Evolutionary conservation across 2,797 vertebrate genomes (phyloP), one percentile per base, ranked within the genome.

Genomic region (Coccyzus lansbergi): DNA sequence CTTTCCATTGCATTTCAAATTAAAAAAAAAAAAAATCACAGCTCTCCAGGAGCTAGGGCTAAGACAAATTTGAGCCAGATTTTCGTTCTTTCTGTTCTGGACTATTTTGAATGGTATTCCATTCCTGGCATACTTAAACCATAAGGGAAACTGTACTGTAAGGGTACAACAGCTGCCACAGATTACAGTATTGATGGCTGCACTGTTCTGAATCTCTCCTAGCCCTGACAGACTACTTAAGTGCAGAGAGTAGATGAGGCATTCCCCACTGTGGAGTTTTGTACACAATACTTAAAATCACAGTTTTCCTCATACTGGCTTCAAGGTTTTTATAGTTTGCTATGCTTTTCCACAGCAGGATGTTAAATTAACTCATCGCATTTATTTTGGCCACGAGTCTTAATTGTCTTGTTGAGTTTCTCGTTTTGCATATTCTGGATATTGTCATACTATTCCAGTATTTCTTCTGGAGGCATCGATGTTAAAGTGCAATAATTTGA

Each of bases 361-460:
- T 89, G 70, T 84, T 86, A 67, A 86, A 82, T 83, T 76, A 42
- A 72, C 31, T 11, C 51, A n/a, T 40, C 33, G 59, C 33, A 17
- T 95, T 94, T 95, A 89, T 78, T 79, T 89, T 94, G 59, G 48
- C 62, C 15, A 2, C 58, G 42, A 86, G 62, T 80, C 95, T 71
- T 64, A 80, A 82, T 93, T 87, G 76, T 81, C 84, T 65, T 60
- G 14, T 12, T 77, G 56, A 83, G 46, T 71, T 91, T 83, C 76
- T 83, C 13, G 7, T 75, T 88, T 91, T 88, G 12, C 20, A 4
- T 91, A 92, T 92, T 87, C 69, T 93, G 51, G 62, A 44, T 79
- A 34, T 52, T 82, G 53, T 79, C 55, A 31, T 83, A 44, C 2
- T 0, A 38, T 83, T 93, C 25, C 55, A 48, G 25, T 86, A 72